Base-by-base conservation (phyloP, 2,888 invertebrate species). In the Luffia ferchaultella region DNA sequence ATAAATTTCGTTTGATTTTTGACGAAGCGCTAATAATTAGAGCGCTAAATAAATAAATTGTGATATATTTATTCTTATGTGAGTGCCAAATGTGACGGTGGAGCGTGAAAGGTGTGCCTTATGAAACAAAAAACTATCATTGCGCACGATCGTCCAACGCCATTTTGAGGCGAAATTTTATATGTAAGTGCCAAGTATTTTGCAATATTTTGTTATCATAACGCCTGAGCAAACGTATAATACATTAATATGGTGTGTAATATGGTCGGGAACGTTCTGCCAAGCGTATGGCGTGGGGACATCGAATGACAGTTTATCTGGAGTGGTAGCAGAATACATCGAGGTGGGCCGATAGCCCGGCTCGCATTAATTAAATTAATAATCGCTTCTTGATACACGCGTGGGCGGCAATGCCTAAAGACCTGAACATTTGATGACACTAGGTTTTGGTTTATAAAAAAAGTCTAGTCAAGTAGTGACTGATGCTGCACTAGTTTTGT, bases 81-180 rank as follows among this genome's bases (percentile, higher is more conserved):
- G 73, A 70, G 62, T 66, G 65, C 54, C 56, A 57, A 67, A 64
- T 68, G 76, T 73, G 67, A 76, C 75, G 73, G 60, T 60, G 73
- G 68, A 65, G 63, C 63, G 58, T 68, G 69, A 64, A 69, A 63
- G 62, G 68, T 69, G 76, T 76, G 70, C 71, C 70, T 63, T 73
- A 73, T 73, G 73, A 80, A 80, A 79, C 80, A 78, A 82, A 83
- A 83, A 83, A 76, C 83, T 76, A 78, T 80, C 80, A 76, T 78
- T 79, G 78, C 85, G 82, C 85, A 84, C 82, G 84, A 80, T 80
- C 79, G 73, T 69, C 68, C 74, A 83, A 83, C 85, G 85, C 85
- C 85, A 85, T 85, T 85, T 85, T 85, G 85, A 85, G 82, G 84
- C 84, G 80, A 85, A 85, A 80, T 79, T 82, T 84, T 82, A 76